phyloP scores from a whole-genome alignment of 2,888 invertebrate species.

The Coleophora deauratella region DNA sequence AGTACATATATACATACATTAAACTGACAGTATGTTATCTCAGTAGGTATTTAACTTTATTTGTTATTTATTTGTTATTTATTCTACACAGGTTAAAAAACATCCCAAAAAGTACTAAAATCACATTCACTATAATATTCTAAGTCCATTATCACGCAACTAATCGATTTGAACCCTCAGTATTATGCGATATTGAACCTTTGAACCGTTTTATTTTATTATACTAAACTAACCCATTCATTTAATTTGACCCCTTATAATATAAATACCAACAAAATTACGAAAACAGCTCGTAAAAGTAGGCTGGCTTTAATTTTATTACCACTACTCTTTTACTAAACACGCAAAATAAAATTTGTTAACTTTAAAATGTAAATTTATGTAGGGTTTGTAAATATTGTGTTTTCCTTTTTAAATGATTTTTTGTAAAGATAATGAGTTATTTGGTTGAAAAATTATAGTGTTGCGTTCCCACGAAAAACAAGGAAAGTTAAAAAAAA shows the following conservation, averaged over 20 bases:
- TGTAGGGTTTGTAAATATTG: too few species aligned
- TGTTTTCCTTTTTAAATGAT: background rate
- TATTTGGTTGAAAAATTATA: slow-evolving; percentile 18
- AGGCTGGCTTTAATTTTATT: too few species aligned
- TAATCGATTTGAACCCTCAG: slow-evolving; percentile 67
- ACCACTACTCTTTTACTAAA: too few species aligned
- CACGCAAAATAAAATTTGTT: too few species aligned
- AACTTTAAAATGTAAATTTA: too few species aligned
- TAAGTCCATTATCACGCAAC: slow-evolving; percentile 54
- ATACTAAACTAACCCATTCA: slow-evolving; percentile 46
- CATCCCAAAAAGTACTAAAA: too few species aligned
- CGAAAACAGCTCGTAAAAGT: background rate
- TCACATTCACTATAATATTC: background rate
- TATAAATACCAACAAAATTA: background rate
- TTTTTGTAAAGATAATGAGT: background rate
- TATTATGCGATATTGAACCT: slow-evolving; percentile 49
- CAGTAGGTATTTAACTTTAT: too few species aligned
- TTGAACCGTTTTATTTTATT: slow-evolving; percentile 68
- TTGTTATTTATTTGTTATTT: too few species aligned
- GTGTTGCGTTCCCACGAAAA: slow-evolving; percentile 37
- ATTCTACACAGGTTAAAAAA: too few species aligned
- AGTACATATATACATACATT: too few species aligned
- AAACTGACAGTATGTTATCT: too few species aligned
- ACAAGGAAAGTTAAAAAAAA: slow-evolving; percentile 9
- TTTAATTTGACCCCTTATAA: slow-evolving; percentile 36